A percentile compares a stretch with the other conserved stretches of the same genome.
These are phyloP conservation scores for Iguana delicatissima DNA, from an alignment of 2,797 vertebrate species.

Conservation along the genomic window DNA sequence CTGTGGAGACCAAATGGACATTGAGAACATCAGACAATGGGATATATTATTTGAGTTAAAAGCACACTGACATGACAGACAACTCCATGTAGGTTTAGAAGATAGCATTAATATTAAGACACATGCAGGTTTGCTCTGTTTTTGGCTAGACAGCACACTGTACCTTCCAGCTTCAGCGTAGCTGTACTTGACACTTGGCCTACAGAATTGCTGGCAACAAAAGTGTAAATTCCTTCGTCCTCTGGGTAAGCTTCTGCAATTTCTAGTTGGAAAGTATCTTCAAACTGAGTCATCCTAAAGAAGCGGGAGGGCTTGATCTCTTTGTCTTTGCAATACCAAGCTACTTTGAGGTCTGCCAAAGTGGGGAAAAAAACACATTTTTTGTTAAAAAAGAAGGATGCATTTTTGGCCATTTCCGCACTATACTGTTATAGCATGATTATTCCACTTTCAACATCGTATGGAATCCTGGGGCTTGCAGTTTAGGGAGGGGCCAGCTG, in stretches of 20 bases:
- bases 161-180: constrained; percentile 90
- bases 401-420: too few relatives aligned
- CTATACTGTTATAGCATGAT: too few relatives aligned
- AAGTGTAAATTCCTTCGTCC: constrained; percentile 93
- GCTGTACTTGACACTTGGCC: constrained; percentile 93
- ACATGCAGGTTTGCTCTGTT: constrained; percentile 32
- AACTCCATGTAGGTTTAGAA: constrained; percentile 21
- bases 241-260: constrained; percentile 93
- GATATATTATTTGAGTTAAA: constrained; percentile 71
- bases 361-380: constrained; percentile 18
- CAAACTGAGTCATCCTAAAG: constrained; percentile 97
- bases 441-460: too few relatives aligned
- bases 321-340: constrained; percentile 93
- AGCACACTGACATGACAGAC: constrained; percentile 56
- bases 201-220: constrained; percentile 88
- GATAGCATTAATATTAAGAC: constrained; percentile 61
- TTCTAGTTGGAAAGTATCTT: constrained; percentile 95
- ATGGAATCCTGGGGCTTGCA: too few relatives aligned
- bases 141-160: constrained; percentile 41
- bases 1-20: constrained; percentile 32
- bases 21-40: constrained; percentile 47
- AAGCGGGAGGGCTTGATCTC: constrained; percentile 96
- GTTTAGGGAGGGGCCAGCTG: too few relatives aligned
- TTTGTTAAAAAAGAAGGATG: not conserved
- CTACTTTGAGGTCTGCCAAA: constrained; percentile 89